These are phyloP conservation scores for Boloria euphrosyne DNA, from an alignment of 2,888 invertebrate genomes.

Conservation along the genomic window DNA sequence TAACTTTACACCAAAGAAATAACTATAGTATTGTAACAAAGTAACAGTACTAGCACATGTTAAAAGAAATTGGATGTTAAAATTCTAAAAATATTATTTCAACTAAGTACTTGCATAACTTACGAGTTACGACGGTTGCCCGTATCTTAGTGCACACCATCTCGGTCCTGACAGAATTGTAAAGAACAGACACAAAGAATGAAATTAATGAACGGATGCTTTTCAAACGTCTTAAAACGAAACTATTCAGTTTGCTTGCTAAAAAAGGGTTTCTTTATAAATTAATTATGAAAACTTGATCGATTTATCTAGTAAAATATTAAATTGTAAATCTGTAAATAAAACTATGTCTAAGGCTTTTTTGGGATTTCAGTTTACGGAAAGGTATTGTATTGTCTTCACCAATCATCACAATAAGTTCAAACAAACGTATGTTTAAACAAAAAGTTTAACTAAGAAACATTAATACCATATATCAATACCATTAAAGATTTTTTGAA, in stretches of 20 bases:
- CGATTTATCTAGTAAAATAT: no score
- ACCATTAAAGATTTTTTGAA: no score
- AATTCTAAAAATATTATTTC: slow-evolving; percentile 11
- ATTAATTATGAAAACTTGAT: neutral
- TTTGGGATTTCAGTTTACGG: no score
- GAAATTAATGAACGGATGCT: slow-evolving; percentile 31
- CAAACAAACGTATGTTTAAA: no score
- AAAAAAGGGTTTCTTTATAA: slow-evolving; percentile 10
- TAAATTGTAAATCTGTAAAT: no score
- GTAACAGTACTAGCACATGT: neutral
- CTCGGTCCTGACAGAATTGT: slow-evolving; percentile 18
- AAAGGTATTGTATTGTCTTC: no score
- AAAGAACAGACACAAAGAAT: slow-evolving; percentile 22
- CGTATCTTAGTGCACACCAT: slow-evolving; percentile 18
- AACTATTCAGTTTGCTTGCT: slow-evolving; percentile 16
- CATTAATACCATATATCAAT: no score
- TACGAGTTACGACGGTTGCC: slow-evolving; percentile 12
- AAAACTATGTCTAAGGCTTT: no score
- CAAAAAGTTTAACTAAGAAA: no score
- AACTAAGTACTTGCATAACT: slow-evolving; percentile 21
- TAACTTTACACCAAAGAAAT: no score
- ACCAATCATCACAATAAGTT: no score
- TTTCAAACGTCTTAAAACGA: slow-evolving; percentile 17
- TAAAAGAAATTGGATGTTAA: neutral
- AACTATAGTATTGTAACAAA: neutral